A percentile compares a stretch with the other conserved stretches of the same genome.
These are phyloP conservation scores for Eupithecia subfuscata DNA, from an alignment of 2,888 invertebrate genomes.

Conservation along the genomic window DNA sequence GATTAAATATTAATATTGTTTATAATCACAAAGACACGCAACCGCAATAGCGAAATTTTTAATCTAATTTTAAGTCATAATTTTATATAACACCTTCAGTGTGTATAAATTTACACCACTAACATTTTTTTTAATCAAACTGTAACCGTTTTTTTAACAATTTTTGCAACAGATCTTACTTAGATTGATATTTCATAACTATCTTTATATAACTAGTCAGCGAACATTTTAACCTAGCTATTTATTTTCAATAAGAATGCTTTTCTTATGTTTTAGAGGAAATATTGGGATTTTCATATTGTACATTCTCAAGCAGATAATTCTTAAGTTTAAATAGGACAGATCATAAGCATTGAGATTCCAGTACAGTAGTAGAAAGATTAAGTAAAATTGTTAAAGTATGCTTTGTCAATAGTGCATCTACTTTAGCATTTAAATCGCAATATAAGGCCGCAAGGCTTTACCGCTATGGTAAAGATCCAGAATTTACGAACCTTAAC, in stretches of 20 bases:
- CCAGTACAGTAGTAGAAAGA: conserved; percentile 44
- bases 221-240: conserved; percentile 70
- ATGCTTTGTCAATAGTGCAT: conserved; percentile 19
- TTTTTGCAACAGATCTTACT: conserved; percentile 74
- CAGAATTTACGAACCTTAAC: conserved; percentile 31
- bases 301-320: conserved; percentile 43
- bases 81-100: conserved; percentile 31
- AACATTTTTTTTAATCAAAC: conserved; percentile 40
- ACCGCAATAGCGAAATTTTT: conserved; percentile 46
- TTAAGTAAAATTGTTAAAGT: conserved; percentile 18
- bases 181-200: conserved; percentile 70
- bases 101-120: conserved; percentile 22
- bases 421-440: conserved; percentile 34
- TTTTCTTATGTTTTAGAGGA: conserved; percentile 31
- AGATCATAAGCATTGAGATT: conserved; percentile 57
- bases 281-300: conserved; percentile 38
- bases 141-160: conserved; percentile 42
- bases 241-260: conserved; percentile 50
- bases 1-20: conserved; percentile 62
- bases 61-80: conserved; percentile 37
- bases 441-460: conserved; percentile 28
- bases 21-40: conserved; percentile 51
- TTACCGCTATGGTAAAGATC: conserved; percentile 28
- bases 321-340: conserved; percentile 36
- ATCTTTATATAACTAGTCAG: conserved; percentile 67